phyloP scores from a whole-genome alignment of 35 echinoderm and acorn worm species.

The Stichopus chloronotus region DNA sequence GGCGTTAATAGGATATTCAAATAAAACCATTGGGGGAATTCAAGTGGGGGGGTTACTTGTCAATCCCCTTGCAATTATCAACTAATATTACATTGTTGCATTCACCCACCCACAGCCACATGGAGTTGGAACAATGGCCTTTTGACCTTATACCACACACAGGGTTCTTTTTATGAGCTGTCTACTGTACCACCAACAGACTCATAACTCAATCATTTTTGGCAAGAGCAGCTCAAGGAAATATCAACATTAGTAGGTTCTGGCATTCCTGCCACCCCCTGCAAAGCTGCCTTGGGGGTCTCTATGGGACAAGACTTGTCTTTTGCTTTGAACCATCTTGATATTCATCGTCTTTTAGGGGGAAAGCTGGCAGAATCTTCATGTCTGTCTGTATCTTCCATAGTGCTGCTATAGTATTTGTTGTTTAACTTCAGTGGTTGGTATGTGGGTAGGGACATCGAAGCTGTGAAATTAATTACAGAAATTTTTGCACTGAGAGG shows the following conservation, averaged over 20 bases:
- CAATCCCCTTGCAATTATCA: slow-evolving; percentile 13
- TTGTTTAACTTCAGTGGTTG: neutral
- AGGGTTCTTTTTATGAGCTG: slow-evolving; percentile 39
- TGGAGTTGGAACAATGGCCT: slow-evolving; percentile 26
- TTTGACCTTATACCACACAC: slow-evolving; percentile 54
- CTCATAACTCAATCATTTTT: slow-evolving; percentile 60
- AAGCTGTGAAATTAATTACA: neutral
- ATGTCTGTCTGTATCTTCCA: no score
- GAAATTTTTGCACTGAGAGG: no score
- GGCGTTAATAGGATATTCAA: neutral
- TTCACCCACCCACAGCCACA: neutral
- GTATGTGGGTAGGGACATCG: neutral
- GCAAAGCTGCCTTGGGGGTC: slow-evolving; percentile 58
- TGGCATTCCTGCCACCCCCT: slow-evolving; percentile 43
- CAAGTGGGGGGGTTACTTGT: slow-evolving; percentile 7
- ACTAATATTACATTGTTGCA: slow-evolving; percentile 24
- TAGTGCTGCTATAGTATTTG: neutral
- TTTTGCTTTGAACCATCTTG: slow-evolving; percentile 35
- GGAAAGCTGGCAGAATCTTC: no score
- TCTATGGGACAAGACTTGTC: neutral
- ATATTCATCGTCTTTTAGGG: slow-evolving; percentile 27
- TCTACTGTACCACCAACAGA: slow-evolving; percentile 43
- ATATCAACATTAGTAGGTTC: slow-evolving; percentile 32
- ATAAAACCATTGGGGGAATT: slow-evolving; percentile 33
- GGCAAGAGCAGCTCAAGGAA: slow-evolving; percentile 47